Conservation (phyloP, 92 coral and sea anemone genomes). For the Zoanthus sansibaricus region DNA sequence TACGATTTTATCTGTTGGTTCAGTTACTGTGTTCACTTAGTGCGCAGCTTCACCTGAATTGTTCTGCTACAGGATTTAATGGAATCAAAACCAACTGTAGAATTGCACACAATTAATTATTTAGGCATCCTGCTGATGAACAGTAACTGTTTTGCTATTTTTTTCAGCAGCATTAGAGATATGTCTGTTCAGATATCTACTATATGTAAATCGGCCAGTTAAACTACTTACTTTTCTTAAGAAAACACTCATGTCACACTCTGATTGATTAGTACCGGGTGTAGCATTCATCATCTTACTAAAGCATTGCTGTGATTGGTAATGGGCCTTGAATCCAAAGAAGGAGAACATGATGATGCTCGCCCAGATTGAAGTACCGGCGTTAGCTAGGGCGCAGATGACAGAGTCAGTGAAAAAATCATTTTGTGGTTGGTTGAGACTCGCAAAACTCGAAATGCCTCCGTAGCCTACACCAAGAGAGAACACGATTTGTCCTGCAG, state of each 20-base stretch:
- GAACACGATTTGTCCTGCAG: constrained; percentile 95
- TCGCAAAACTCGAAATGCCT: constrained; percentile 73
- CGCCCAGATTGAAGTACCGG: constrained; percentile 91
- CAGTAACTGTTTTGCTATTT: no score
- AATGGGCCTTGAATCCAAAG: constrained; percentile 85
- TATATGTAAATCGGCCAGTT: no score
- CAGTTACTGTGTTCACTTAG: no score
- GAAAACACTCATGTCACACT: constrained; percentile 22
- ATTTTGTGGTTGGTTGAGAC: constrained; percentile 79
- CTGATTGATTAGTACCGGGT: not conserved
- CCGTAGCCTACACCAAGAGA: constrained; percentile 97
- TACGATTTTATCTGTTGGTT: no score
- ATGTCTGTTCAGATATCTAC: no score
- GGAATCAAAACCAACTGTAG: no score
- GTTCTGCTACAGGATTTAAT: no score
- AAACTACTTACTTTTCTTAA: constrained; percentile 6
- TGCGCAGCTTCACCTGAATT: no score
- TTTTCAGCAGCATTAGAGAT: no score
- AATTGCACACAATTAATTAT: no score
- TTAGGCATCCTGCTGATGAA: no score
- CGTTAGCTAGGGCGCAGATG: constrained; percentile 77
- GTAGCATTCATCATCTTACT: not conserved
- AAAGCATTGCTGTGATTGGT: constrained; percentile 64
- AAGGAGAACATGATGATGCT: constrained; percentile 95
- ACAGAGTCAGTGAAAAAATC: constrained; percentile 84